Base-by-base conservation (phyloP, 2,113 vertebrate genomes). In the Heptranchias perlo region DNA sequence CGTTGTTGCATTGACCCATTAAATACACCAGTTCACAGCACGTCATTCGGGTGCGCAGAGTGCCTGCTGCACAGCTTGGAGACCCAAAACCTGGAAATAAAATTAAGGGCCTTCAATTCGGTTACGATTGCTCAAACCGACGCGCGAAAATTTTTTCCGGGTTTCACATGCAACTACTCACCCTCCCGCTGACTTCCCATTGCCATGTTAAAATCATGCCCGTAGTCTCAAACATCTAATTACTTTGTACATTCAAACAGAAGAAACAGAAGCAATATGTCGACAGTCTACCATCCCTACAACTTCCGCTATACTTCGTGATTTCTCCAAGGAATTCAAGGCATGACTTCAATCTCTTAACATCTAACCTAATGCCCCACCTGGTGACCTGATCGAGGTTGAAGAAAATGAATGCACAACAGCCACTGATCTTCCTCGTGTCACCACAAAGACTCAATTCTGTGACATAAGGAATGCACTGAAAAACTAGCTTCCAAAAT, bases 281-380 rank as follows among this genome's bases (percentile, higher is more conserved):
- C 61, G 64, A 23, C 39, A 23, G 61, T 23, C 89, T 23, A 62
- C 18, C 16, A 64, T 93, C 58, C 35, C 21, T n/a, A 62, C 89
- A 39, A 62, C 31, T 21, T 93, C 3, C 18, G 18, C 58, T 62
- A 1, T 7, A 39, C 5, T 18, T 44, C 39, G 31, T 93, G 89
- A 93, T 92, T 62, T 92, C 35, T 93, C 25, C 35, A 93, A n/a
- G 31, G 89, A 35, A 39, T 93, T 10, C 35, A 93, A n/a, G 31
- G 89, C 58, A 39, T 62, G 52, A 54, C 39, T 93, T 82, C 89
- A 62, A 93, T 93, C 78, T 31, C 61, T n/a, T 62, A 93, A 93
- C 35, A 58, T 35, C n/a, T 8, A 64, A 58, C 58, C 58, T 93
- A 62, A 18, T 93, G 89, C 89, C 35, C 89, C 89, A 93, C 89